phyloP scores from a whole-genome alignment of 2,797 vertebrate species.

The Hoplostethus atlanticus region DNA sequence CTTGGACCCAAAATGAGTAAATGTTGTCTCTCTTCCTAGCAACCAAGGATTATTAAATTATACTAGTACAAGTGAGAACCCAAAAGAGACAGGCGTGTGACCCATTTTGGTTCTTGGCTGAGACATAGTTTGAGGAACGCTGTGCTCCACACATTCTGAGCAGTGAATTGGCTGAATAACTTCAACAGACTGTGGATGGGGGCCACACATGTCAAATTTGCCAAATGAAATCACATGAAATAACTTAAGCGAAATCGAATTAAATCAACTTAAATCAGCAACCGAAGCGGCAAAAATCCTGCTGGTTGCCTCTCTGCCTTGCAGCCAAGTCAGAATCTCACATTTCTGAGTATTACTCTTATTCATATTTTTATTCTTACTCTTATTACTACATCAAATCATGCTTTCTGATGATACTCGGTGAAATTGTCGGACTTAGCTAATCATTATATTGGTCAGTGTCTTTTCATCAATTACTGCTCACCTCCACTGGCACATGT shows the following conservation, averaged over 20 bases:
- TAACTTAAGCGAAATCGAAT: conserved; percentile 67
- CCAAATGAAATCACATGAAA: conserved; percentile 68
- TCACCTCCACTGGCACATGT: not conserved
- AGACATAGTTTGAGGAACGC: conserved; percentile 6
- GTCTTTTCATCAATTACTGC: not conserved
- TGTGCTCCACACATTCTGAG: not conserved
- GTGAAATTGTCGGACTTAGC: not conserved
- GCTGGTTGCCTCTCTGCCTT: conserved; percentile 57
- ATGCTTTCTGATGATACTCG: not conserved
- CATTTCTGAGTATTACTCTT: conserved; percentile 11
- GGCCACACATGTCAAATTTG: conserved; percentile 60
- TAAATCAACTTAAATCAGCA: conserved; percentile 65
- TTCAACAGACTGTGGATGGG: conserved; percentile 39
- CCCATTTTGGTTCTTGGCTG: conserved; percentile 59
- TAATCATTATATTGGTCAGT: not conserved
- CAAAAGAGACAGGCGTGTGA: conserved; percentile 68
- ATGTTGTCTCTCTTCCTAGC: conserved; percentile 59
- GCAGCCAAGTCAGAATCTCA: conserved; percentile 28
- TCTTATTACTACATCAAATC: not conserved
- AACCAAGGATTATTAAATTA: conserved; percentile 71
- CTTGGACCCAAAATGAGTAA: conserved; percentile 58
- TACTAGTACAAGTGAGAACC: conserved; percentile 52
- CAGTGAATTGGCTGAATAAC: conserved; percentile 24
- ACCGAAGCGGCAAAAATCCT: conserved; percentile 57
- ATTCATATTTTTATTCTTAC: not conserved